Base-by-base conservation (phyloP, 1,140 invertebrate species). In the Brachionus rubens region DNA sequence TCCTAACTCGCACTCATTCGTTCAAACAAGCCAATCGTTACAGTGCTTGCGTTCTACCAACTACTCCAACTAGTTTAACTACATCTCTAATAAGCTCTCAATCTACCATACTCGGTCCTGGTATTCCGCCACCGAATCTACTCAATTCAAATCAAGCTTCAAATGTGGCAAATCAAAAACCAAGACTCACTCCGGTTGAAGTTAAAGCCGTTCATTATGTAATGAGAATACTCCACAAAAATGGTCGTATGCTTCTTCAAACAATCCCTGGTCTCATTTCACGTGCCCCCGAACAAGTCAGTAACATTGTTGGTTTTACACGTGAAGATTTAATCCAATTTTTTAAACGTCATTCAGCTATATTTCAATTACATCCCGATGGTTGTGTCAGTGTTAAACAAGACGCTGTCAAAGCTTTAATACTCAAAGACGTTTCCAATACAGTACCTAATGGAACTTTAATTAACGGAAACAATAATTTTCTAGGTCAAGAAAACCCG, bases 151-250 rank as follows among this genome's bases (percentile, higher is more conserved):
- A 36, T 46, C 59, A 65, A 28, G 4, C 52, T 3, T 56, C 14
- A 5, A 30, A 12, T 12, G 16, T 14, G 12, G n/a, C 19, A n/a
- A 56, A 30, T 33, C 48, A 30, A 41, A 46, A 52, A 28, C 75
- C 52, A 5, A 56, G 62, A 30, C 54, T 77, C 1, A 77, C 59
- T n/a, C 76, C 76, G 4, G 54, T 67, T 6, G 76, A 77, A 16
- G 76, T 77, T 1, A 77, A 77, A 28, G 59, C 76, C 19, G 76
- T 77, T 10, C 76, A 77, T 41, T 77, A 67, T 36, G 62, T 77
- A 1, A 77, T 77, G 76, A 54, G 76, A 43, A 48, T 77, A 26
- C 40, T 77, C 4, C 62, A 77, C 30, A 67, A 54, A 46, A 67
- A 52, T 43, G 76, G 76, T 30, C 43, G 47, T 12, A 67, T 77